Evolutionary conservation across 2,113 vertebrate genomes (phyloP), one percentile per base, ranked within the genome.

Genomic region (Rhinopithecus roxellana): DNA sequence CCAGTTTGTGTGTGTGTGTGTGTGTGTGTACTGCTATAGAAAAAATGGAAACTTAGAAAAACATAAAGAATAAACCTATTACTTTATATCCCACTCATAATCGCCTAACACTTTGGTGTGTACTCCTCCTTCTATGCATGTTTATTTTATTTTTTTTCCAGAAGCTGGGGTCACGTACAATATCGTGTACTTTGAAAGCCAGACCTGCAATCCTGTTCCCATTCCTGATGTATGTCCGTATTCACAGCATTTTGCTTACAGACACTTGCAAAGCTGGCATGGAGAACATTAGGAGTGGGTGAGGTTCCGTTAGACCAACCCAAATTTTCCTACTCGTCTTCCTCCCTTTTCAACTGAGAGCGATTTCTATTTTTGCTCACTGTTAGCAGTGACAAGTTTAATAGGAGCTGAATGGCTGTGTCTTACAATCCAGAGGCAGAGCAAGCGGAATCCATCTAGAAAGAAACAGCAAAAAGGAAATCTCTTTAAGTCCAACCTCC

Each of bases 291-390:
- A 75, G 57, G 70, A 69, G 69, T 32, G 43, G 83, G 52, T 25
- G 38, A 50, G n/a, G 45, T 64, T 85, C 81, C 11, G 7, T 14
- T 40, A 88, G 57, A 91, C 64, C 43, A 70, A 75, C 11, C 48
- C 48, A 48, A 61, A 59, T 50, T 90, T 94, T 77, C 70, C 80
- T 80, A 23, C 50, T 70, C 16, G 0, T 48, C 32, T 70, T 50
- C 77, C n/a, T 96, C 50, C 43, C 18, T 93, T 91, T 75, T 74
- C 79, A 87, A 95, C 40, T 43, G 55, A 70, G 16, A 93, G 12
- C 2, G 2, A 84, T 80, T 89, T 93, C 79, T 79, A 5, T 25
- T 95, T 96, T 80, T 69, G 74, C 35, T 87, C 55, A 82, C 72
- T 93, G 97, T 92, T 32, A 78, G 20, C 35, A 30, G 59, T n/a